These are phyloP conservation scores for Scelioninae gen. 2 DNA, from an alignment of 2,888 invertebrate genomes.

Conservation along the genomic window DNA sequence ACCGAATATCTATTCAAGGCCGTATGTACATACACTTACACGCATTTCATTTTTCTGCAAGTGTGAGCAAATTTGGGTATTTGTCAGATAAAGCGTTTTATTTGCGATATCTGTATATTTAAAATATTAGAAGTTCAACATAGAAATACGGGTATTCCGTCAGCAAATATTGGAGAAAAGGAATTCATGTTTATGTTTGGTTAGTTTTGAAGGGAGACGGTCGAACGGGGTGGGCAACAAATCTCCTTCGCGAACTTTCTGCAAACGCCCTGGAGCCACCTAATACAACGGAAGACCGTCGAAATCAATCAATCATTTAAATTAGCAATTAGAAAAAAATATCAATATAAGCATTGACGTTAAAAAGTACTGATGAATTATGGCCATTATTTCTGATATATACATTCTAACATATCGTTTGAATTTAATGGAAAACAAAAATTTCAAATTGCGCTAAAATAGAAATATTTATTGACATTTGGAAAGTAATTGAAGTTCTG, in stretches of 20 bases:
- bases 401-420: too few species aligned
- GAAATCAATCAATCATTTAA: slow-evolving; percentile 27
- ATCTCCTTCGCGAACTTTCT: slow-evolving; percentile 19
- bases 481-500: too few species aligned
- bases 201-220: slow-evolving; percentile 8
- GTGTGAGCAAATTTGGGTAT: not conserved
- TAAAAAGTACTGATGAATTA: too few species aligned
- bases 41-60: not conserved
- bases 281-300: not conserved
- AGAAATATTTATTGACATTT: too few species aligned
- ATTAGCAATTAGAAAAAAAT: slow-evolving; percentile 3
- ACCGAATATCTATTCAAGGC: too few species aligned
- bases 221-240: not conserved
- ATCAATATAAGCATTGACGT: too few species aligned
- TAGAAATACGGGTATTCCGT: slow-evolving; percentile 19
- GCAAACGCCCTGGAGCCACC: not conserved
- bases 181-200: slow-evolving; percentile 30
- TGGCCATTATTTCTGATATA: too few species aligned
- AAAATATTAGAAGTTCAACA: slow-evolving; percentile 16
- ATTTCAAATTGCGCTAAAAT: too few species aligned
- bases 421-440: too few species aligned
- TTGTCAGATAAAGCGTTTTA: slow-evolving; percentile 13
- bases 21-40: too few species aligned
- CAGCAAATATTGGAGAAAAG: slow-evolving; percentile 18
- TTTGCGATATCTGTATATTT: slow-evolving; percentile 2